Evolutionary conservation across 2,888 invertebrate species (phyloP).

Genomic region (Pristionchus maxplancki): DNA sequence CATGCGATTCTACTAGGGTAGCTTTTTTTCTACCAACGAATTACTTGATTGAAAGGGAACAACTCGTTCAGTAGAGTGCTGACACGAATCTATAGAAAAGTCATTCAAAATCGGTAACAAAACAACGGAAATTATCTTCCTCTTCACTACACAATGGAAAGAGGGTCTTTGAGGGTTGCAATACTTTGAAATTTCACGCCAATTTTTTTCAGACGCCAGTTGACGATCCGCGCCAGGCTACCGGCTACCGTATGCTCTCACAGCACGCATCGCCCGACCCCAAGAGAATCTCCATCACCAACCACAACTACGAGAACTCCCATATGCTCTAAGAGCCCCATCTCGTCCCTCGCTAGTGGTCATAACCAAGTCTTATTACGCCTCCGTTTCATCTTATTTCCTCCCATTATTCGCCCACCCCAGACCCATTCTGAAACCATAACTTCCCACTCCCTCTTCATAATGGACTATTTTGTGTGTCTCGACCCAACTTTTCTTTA

Average conservation of each 20-base stretch:
- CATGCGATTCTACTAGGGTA: no score
- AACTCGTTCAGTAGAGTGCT: no score
- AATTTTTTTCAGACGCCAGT: slow-evolving; percentile 41
- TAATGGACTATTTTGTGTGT: slow-evolving; percentile 15
- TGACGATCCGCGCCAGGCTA: slow-evolving; percentile 45
- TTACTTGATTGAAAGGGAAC: no score
- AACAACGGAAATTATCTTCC: no score
- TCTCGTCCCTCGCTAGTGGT: background rate
- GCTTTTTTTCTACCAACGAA: no score
- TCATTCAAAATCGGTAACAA: no score
- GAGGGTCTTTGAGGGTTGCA: no score
- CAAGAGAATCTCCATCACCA: slow-evolving; percentile 62
- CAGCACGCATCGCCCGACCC: slow-evolving; percentile 66
- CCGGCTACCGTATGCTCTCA: slow-evolving; percentile 65
- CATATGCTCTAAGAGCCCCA: slow-evolving; percentile 63
- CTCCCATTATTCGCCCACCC: background rate
- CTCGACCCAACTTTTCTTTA: background rate
- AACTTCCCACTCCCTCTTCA: background rate
- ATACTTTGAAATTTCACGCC: no score
- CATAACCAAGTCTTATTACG: background rate
- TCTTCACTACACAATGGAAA: no score
- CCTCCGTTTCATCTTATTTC: no score
- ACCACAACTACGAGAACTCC: slow-evolving; percentile 66
- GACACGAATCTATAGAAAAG: no score
- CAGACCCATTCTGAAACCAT: background rate